Evolutionary conservation across 2,888 invertebrate species (phyloP), one percentile per base, ranked within the genome.

Genomic region (Morpho deidamia): DNA sequence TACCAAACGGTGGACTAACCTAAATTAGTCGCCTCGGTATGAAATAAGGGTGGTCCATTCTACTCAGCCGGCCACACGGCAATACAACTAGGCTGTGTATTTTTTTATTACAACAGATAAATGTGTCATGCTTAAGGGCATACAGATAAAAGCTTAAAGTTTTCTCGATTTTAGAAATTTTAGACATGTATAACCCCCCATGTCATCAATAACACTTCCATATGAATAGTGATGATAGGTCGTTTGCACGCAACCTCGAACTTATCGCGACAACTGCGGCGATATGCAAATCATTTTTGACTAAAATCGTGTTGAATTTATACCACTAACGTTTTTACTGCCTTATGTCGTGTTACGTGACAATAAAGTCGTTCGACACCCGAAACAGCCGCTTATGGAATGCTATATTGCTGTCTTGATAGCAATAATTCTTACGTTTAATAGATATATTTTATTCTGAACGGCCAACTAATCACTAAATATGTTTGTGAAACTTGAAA

Each of bases 371-470:
- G 68, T 62, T 65, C 66, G 69, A 71, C 71, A 74, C 81, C 59
- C 68, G 60, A 71, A 80, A 87, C 79, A 79, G 81, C 79, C 84
- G 86, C 82, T 86, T 81, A 85, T 83, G 74, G 77, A 73, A 71
- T 72, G 72, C 39, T 67, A 73, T 47, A 47, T 53, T 37, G 10
- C 38, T 47, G 41, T 41, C 43, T 38, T 9, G 38, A 8, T 37
- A 32, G 32, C 33, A 45, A 51, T 44, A 44, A 37, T 43, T 58
- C 49, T 53, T 49, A 11, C 8, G 33, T 37, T 41, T 34, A 51
- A 53, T 53, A 49, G 49, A 53, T 35, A 38, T 56, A 53, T 56
- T 52, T 45, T 34, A 32, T 44, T 46, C 11, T 23, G 23, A 23
- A 23, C 23, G 23, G 3, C 23, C 23, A 23, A 23, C 23, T 23